A percentile compares a stretch with the other conserved stretches of the same genome.
phyloP scores from a whole-genome alignment of 2,113 vertebrate genomes.

The Xenopus laevis region DNA sequence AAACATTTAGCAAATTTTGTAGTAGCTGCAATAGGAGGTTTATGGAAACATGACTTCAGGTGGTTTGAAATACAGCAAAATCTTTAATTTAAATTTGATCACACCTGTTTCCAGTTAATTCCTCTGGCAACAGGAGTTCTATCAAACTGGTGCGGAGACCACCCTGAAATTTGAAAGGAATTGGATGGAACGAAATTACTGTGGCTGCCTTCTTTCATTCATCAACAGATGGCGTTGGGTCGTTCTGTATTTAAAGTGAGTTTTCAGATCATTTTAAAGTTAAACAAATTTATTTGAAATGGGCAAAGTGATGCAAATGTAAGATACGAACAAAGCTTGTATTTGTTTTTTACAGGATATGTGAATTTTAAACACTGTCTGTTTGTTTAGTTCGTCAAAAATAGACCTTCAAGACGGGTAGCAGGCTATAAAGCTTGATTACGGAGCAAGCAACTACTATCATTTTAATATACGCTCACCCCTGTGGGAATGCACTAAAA shows the following conservation, averaged over 20 bases:
- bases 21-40: constrained; percentile 70
- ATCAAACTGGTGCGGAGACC: constrained; percentile 69
- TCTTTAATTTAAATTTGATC: constrained; percentile 74
- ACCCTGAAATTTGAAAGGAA: constrained; percentile 67
- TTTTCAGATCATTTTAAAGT: constrained; percentile 32
- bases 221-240: constrained; percentile 47
- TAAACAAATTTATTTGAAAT: constrained; percentile 33
- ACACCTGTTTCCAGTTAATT: constrained; percentile 80
- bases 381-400: neutral
- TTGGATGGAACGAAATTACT: constrained; percentile 62
- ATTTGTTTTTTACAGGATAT: neutral
- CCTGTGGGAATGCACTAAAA: no score
- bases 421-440: no score
- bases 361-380: neutral
- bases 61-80: constrained; percentile 70
- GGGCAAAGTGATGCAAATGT: neutral
- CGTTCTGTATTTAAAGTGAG: neutral
- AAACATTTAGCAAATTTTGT: constrained; percentile 67
- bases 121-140: constrained; percentile 62
- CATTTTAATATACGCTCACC: no score
- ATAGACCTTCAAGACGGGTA: neutral
- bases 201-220: constrained; percentile 55
- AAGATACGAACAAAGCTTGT: neutral
- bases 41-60: constrained; percentile 74
- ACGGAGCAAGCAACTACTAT: no score